Conservation (phyloP, 2,113 vertebrate species). For the Thomomys bottae region DNA sequence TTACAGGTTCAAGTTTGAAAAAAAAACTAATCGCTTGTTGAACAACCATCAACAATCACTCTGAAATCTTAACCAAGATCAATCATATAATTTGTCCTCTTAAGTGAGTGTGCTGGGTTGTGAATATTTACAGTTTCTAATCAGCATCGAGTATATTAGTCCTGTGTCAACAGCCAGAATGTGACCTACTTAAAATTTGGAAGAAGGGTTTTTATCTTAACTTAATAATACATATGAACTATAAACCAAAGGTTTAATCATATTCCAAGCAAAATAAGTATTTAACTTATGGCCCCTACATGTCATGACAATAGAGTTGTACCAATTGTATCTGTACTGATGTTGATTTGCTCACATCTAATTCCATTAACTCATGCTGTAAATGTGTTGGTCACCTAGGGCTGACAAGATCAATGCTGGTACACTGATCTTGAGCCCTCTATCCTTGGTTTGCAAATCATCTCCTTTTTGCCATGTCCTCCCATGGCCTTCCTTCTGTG, state of each 20-base stretch:
- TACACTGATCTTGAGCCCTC: not conserved
- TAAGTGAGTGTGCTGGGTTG: not conserved
- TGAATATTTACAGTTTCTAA: constrained; percentile 47
- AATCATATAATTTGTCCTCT: not conserved
- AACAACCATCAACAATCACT: not conserved
- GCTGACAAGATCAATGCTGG: not conserved
- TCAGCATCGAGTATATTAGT: constrained; percentile 15
- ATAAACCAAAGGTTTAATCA: not conserved
- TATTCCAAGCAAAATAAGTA: not conserved
- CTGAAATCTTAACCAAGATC: constrained; percentile 14
- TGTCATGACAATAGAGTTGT: constrained; percentile 22
- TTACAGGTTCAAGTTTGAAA: not conserved
- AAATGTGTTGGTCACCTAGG: not conserved
- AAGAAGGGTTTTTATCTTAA: constrained; percentile 21
- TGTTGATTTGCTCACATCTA: constrained; percentile 22
- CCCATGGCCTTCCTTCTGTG: not conserved
- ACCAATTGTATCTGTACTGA: constrained; percentile 4
- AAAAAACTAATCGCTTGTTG: constrained; percentile 33
- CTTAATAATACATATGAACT: not conserved
- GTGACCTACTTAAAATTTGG: not conserved
- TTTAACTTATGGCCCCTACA: not conserved
- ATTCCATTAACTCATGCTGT: not conserved
- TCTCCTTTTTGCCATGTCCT: not conserved
- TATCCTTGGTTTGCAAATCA: not conserved
- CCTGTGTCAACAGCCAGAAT: not conserved